phyloP scores from a whole-genome alignment of 2,888 invertebrate species.

The Crepidodera aurea region DNA sequence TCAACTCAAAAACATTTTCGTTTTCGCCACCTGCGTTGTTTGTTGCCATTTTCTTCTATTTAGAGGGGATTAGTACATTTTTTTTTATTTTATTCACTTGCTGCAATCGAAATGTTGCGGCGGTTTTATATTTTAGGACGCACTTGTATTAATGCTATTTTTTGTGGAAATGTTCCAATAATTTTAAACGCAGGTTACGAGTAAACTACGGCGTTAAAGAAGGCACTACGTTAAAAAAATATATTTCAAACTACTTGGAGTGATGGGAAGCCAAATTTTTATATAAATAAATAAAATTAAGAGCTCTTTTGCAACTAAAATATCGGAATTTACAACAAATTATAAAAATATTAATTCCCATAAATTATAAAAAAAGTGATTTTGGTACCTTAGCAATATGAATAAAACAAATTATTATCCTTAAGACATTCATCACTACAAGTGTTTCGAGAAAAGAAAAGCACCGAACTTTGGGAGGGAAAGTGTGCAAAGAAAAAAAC shows the following conservation, averaged over 20 bases:
- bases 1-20: conserved; percentile 47
- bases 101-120: conserved; percentile 28
- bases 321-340: too few species aligned
- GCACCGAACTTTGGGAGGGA: not conserved
- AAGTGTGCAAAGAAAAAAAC: conserved; percentile 18
- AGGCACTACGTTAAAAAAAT: conserved; percentile 10
- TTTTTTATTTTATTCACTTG: conserved; percentile 34
- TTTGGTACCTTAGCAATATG: not conserved
- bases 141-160: conserved; percentile 33
- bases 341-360: too few species aligned
- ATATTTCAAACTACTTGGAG: conserved; percentile 8
- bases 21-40: conserved; percentile 53
- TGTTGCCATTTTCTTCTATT: conserved; percentile 39
- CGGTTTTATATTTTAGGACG: conserved; percentile 31
- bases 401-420: too few species aligned
- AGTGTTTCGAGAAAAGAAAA: not conserved
- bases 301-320: too few species aligned
- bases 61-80: conserved; percentile 30
- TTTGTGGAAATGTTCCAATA: conserved; percentile 35
- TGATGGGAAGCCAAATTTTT: conserved; percentile 3
- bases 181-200: conserved; percentile 46
- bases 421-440: conserved; percentile 16
- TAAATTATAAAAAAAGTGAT: too few species aligned
- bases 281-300: too few species aligned
- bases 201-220: conserved; percentile 19